Evolutionary conservation across 2,797 vertebrate species (phyloP), one percentile per base, ranked within the genome.

Genomic region (Sebastes kiyomatsui): DNA sequence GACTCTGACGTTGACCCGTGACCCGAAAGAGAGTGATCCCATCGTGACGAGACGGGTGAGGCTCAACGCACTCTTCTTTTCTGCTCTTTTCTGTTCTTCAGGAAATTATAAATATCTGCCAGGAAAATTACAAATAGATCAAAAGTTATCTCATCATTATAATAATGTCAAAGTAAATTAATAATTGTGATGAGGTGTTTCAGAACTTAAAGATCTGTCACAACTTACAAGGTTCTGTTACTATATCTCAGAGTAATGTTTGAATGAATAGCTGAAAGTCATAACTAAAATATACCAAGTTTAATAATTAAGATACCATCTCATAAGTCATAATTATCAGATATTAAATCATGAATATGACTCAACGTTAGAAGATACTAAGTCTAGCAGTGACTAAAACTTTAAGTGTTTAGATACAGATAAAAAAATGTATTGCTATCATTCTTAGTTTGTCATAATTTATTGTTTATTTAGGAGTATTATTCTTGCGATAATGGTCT

Each of bases 21-120:
- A 98, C 91, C 96, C 94, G 38, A 93, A 69, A 79, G 98, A 99
- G 82, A 90, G 97, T 2, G 98, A 99, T 85, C 96, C 95, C 64
- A 99, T 98, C 62, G 98, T 99, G 89, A 98, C 97, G 7, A 96
- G 98, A 87, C 96, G 98, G 94, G 98, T 99, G 95, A 95, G 97
- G 88, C 9, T 68, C 28, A 75, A 28, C 46, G 25, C 32, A 20
- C 46, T 55, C 8, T 61, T 55, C 11, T 25, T 20, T 35, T 23
- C 30, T 61, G 12, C 32, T 23, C 8, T 25, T 61, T 35, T 20
- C 30, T 61, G 8, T 38, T 23, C 8, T 28, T 61, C 25, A 61
- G 2, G 4, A 75, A 56, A 22, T 35, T 28, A 23, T 7, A 52
- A 27, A 60, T 46, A 58, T 49, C 9, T 35, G 16, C 6, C 18